Evolutionary conservation across 2,888 invertebrate genomes (phyloP).

Genomic region (Listrodromus nycthemerus): DNA sequence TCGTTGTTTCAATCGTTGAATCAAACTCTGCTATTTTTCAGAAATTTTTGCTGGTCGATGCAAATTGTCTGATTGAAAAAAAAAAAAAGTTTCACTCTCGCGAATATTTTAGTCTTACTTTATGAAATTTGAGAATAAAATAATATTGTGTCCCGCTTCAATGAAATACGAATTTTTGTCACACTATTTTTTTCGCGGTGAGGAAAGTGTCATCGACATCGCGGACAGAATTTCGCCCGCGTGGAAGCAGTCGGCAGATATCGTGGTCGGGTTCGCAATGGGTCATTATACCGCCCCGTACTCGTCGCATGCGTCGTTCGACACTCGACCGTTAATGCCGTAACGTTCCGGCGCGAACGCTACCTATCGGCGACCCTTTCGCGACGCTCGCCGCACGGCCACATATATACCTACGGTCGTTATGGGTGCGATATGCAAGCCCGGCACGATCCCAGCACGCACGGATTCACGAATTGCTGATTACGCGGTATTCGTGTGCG

Average conservation of each 20-base stretch:
- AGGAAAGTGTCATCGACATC: slow-evolving; percentile 14
- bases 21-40: too few relatives aligned
- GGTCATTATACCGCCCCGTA: slow-evolving; percentile 21
- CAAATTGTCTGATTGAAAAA: too few relatives aligned
- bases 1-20: too few relatives aligned
- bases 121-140: too few relatives aligned
- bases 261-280: slow-evolving; percentile 7
- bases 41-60: too few relatives aligned
- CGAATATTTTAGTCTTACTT: too few relatives aligned
- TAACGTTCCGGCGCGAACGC: slow-evolving; percentile 11
- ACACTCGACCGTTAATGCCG: slow-evolving; percentile 3
- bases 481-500: slow-evolving; percentile 42
- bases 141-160: too few relatives aligned
- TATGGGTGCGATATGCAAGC: slow-evolving; percentile 15
- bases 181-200: background rate
- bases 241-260: slow-evolving; percentile 18
- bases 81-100: too few relatives aligned
- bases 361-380: slow-evolving; percentile 11
- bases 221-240: slow-evolving; percentile 16
- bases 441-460: slow-evolving; percentile 40
- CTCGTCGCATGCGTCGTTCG: slow-evolving; percentile 13
- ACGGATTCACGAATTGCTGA: slow-evolving; percentile 47
- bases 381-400: background rate
- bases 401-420: background rate
- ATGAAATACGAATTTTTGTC: too few relatives aligned